Base-by-base conservation (phyloP, 2,888 invertebrate genomes). In the Leptura quadrifasciata region DNA sequence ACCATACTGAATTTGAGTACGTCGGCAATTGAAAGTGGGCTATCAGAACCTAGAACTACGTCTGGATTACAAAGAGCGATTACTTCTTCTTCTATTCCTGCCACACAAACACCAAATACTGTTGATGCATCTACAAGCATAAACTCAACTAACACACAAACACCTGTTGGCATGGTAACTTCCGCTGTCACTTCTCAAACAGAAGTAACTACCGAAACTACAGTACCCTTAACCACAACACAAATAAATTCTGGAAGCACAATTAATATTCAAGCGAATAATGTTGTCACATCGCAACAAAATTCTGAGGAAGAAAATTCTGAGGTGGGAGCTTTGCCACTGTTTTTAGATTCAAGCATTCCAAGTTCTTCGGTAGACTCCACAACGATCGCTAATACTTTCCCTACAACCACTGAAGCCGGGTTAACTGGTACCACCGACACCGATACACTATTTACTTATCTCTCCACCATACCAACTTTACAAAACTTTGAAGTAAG, bases 381-480 rank as follows among this genome's bases (percentile, higher is more conserved):
- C 55, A 81, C 80, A 81, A 31, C 69, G 21, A 58, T 18, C 9
- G 20, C 47, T 15, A 47, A 58, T n/a, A 69, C 83, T 24, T 82
- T 90, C 85, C 90, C 91, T 83, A 90, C 87, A 87, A 91, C 91
- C 79, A 89, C 87, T 85, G 90, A 90, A 89, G 89, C 87, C 88
- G 84, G 78, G 55, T 35, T 88, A 77, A 87, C 87, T 87, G 86
- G 89, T 81, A 86, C 89, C 83, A 84, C 86, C 82, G 86, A 89
- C 81, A 84, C 90, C 82, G 88, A 86, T 86, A 88, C 88, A 55
- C 58, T 77, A 8, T 75, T 72, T 63, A 78, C 82, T 31, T 73
- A 77, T 52, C 76, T 81, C 27, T 82, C 84, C 52, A 84, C 85
- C 31, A 20, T 87, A 67, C 86, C 87, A 72, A 80, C 84, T 63